phyloP scores from a whole-genome alignment of 2,113 vertebrate genomes.

The Cariama cristata region DNA sequence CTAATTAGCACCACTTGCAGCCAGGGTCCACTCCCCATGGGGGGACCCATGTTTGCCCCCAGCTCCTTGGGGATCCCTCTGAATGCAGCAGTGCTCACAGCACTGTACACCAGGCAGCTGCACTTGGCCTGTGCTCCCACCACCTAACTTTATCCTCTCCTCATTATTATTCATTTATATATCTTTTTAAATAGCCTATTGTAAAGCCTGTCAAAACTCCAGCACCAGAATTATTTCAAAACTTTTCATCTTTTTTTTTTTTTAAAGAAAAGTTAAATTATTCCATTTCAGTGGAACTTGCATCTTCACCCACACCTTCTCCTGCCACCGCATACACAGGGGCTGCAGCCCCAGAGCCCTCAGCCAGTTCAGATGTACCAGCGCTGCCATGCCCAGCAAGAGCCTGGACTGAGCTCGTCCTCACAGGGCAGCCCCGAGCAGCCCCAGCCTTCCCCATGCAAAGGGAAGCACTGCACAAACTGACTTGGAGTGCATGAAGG shows the following conservation, averaged over 20 bases:
- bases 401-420: background rate
- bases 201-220: background rate
- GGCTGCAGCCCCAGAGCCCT: background rate
- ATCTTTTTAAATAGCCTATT: background rate
- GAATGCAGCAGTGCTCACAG: background rate
- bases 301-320: background rate
- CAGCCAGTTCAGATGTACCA: background rate
- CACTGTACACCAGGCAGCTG: too few relatives aligned
- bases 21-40: rapidly evolving
- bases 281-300: background rate
- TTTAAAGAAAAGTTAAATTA: background rate
- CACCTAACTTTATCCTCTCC: background rate
- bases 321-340: rapidly evolving
- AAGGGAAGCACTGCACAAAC: background rate
- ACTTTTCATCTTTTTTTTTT: background rate
- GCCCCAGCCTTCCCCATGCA: background rate
- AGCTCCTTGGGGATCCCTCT: background rate
- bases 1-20: background rate
- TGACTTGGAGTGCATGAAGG: background rate
- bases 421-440: background rate
- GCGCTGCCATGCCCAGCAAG: background rate
- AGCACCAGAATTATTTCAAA: background rate
- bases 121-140: background rate
- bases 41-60: rapidly evolving
- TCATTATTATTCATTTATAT: background rate